A percentile compares a stretch with the other conserved stretches of the same genome.
phyloP scores from a whole-genome alignment of 2,113 vertebrate genomes.

The Papio anubis region DNA sequence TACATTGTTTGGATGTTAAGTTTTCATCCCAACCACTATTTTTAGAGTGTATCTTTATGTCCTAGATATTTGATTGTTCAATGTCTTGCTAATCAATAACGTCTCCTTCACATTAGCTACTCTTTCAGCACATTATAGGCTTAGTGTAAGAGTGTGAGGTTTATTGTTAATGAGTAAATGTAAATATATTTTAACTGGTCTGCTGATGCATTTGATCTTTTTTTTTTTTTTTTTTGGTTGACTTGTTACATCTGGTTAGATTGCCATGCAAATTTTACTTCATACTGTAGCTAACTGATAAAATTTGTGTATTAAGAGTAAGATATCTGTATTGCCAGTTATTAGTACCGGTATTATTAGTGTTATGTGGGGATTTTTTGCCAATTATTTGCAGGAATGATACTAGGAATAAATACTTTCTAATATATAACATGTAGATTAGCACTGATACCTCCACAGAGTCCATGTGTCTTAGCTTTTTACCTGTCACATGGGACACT shows the following conservation, averaged over 20 bases:
- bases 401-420: background rate
- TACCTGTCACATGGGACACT: background rate
- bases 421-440: background rate
- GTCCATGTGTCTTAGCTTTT: background rate
- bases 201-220: background rate
- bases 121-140: background rate
- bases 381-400: background rate
- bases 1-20: background rate
- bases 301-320: background rate
- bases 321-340: background rate
- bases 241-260: background rate
- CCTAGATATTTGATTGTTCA: background rate
- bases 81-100: background rate
- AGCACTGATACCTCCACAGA: background rate
- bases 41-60: background rate
- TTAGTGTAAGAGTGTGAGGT: background rate
- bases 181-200: slow-evolving; percentile 36
- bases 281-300: background rate
- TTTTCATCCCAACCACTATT: background rate
- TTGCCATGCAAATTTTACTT: slow-evolving; percentile 3
- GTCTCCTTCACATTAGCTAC: background rate
- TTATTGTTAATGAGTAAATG: background rate
- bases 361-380: background rate
- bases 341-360: background rate
- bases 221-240: background rate